phyloP scores from a whole-genome alignment of 2,113 vertebrate species.

The Xenotilapia caudafasciata region DNA sequence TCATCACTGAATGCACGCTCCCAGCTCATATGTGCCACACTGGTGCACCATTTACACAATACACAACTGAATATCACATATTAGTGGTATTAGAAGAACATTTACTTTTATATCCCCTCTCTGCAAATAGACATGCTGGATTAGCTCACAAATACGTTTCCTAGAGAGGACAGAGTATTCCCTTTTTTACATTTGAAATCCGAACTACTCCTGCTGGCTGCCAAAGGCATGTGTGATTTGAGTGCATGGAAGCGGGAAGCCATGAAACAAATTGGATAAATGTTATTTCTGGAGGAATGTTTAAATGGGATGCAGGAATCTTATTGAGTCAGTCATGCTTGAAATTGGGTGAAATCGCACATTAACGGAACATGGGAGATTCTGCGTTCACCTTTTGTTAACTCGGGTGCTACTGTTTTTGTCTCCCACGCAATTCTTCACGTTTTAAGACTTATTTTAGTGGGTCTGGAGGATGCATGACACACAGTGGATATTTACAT shows the following conservation, averaged over 20 bases:
- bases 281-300: constrained; percentile 69
- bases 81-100: neutral
- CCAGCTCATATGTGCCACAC: neutral
- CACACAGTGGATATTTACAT: neutral
- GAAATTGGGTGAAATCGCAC: constrained; percentile 72
- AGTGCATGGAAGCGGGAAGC: constrained; percentile 51
- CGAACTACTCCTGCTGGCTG: constrained; percentile 5
- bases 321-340: constrained; percentile 66
- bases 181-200: constrained; percentile 1
- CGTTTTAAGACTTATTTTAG: neutral
- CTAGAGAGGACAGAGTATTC: constrained; percentile 10
- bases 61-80: neutral
- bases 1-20: neutral
- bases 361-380: constrained; percentile 59
- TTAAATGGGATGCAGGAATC: constrained; percentile 64
- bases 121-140: constrained; percentile 23
- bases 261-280: constrained; percentile 72
- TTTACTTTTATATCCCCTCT: constrained; percentile 4
- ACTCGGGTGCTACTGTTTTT: neutral
- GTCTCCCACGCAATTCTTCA: neutral
- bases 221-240: constrained; percentile 38
- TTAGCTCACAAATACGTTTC: constrained; percentile 20
- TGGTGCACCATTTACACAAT: neutral
- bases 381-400: constrained; percentile 50
- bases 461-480: neutral